A percentile compares a stretch with the other conserved stretches of the same genome.
Evolutionary conservation across 2,797 vertebrate genomes (phyloP).

Genomic region (Distichodus sexfasciatus): DNA sequence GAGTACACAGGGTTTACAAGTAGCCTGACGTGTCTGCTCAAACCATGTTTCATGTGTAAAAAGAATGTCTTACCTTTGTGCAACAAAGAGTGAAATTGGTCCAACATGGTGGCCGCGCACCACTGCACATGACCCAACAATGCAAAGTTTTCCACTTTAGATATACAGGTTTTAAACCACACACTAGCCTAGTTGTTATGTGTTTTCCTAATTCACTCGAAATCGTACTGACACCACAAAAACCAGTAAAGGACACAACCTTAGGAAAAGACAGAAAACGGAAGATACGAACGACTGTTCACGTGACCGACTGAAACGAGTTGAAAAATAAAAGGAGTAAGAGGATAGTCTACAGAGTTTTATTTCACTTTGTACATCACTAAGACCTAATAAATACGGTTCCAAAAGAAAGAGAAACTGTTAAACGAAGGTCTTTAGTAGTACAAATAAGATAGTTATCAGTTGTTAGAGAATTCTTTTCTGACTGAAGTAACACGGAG

Average conservation of each 20-base stretch:
- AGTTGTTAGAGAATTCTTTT: slow-evolving; percentile 46
- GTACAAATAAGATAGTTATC: slow-evolving; percentile 56
- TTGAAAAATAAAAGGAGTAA: slow-evolving; percentile 31
- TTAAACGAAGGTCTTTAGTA: slow-evolving; percentile 63
- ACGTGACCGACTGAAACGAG: background rate
- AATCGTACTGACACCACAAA: background rate
- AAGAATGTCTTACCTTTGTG: slow-evolving; percentile 12
- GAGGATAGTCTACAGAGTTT: slow-evolving; percentile 67
- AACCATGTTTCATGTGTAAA: slow-evolving; percentile 22
- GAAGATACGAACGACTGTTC: background rate
- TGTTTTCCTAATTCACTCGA: background rate
- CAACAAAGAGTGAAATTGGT: background rate
- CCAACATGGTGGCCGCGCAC: background rate
- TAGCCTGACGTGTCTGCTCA: slow-evolving; percentile 7
- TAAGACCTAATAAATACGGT: slow-evolving; percentile 78
- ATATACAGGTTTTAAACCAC: background rate
- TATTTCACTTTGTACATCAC: slow-evolving; percentile 73
- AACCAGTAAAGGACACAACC: background rate
- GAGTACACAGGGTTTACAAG: slow-evolving; percentile 23
- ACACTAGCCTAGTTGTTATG: background rate
- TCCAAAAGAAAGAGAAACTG: slow-evolving; percentile 63
- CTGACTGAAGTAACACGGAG: slow-evolving; percentile 41
- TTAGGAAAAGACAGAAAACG: background rate
- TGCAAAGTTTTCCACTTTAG: background rate
- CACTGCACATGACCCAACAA: too few species aligned